Evolutionary conservation across 2,113 vertebrate species (phyloP), one percentile per base, ranked within the genome.

Genomic region (Panurus biarmicus): DNA sequence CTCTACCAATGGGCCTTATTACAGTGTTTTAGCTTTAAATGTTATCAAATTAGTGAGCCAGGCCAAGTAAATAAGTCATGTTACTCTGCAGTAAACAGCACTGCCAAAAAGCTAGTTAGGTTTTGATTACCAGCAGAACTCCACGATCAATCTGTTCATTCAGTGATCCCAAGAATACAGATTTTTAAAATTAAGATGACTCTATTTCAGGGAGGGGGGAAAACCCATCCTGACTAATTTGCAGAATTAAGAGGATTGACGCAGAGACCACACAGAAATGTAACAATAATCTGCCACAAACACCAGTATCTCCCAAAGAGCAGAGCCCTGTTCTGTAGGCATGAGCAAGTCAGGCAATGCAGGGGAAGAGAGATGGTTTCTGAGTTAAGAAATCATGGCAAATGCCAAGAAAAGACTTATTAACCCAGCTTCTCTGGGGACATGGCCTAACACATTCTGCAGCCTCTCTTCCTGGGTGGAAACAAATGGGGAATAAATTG

Each of bases 161-260:
- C 87, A 94, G 70, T 45, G 88, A 97, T 87, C 94, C 94, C 83
- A 90, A 90, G 85, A 94, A 93, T 79, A 92, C 75, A 93, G 71
- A 93, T 95, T 96, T 95, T 96, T 57, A 95, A 97, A 96, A 96
- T 82, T 87, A 83, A 85, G 75, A 97, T 77, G 78, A 96, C 93
- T 97, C 96, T 91, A 7, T 92, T 96, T 91, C 14, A 15, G 84
- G 42, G 81, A 25, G 13, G 18, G 24, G 71, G 25, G 9, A 3
- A 40, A 94, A 72, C 81, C 78, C 72, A 58, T 54, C 48, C 73
- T 95, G 81, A 90, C 96, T 95, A 96, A 97, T 97, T 97, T 97
- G 95, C 78, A 96, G 85, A 97, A 97, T 94, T 96, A 97, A 96
- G 96, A 88, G 93, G 97, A 98, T 97, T 95, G 97, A 95, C 96